Conservation (phyloP, 2,888 invertebrate species). For the Stenoptilia bipunctidactyla region DNA sequence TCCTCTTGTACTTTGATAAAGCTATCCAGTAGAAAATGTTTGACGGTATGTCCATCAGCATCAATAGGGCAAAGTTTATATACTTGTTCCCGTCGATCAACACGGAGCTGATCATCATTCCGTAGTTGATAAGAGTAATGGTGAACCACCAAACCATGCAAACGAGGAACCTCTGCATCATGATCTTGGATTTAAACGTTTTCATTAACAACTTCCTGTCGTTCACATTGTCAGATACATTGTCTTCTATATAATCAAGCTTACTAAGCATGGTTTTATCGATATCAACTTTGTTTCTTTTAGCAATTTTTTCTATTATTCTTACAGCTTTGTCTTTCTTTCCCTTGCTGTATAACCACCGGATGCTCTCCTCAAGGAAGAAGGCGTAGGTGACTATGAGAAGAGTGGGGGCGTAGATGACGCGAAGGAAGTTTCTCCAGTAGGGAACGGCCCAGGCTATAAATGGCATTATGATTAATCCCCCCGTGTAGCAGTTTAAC, state of each 20-base stretch:
- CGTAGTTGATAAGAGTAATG: constrained; percentile 58
- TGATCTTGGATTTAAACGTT: constrained; percentile 49
- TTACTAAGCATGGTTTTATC: constrained; percentile 33
- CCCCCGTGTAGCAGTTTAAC: constrained; percentile 51
- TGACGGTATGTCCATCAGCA: constrained; percentile 58
- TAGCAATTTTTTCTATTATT: constrained; percentile 49
- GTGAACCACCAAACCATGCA: constrained; percentile 64
- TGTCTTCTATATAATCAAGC: constrained; percentile 40
- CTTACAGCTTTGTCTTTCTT: constrained; percentile 35
- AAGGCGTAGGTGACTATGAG: constrained; percentile 46
- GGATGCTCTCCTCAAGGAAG: constrained; percentile 55
- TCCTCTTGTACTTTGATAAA: constrained; percentile 46
- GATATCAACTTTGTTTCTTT: constrained; percentile 36
- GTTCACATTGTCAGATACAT: constrained; percentile 26
- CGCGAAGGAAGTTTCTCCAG: constrained; percentile 52
- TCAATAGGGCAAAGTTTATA: constrained; percentile 51
- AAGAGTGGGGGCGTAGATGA: constrained; percentile 54
- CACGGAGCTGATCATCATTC: constrained; percentile 63
- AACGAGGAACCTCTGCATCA: constrained; percentile 53
- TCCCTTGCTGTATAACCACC: constrained; percentile 60
- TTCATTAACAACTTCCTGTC: constrained; percentile 41
- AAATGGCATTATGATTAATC: constrained; percentile 51
- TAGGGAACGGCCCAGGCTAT: constrained; percentile 55
- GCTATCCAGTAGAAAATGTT: constrained; percentile 57
- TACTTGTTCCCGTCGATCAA: constrained; percentile 58